phyloP scores from a whole-genome alignment of 1,140 invertebrate species.

The Drosophila rufa region DNA sequence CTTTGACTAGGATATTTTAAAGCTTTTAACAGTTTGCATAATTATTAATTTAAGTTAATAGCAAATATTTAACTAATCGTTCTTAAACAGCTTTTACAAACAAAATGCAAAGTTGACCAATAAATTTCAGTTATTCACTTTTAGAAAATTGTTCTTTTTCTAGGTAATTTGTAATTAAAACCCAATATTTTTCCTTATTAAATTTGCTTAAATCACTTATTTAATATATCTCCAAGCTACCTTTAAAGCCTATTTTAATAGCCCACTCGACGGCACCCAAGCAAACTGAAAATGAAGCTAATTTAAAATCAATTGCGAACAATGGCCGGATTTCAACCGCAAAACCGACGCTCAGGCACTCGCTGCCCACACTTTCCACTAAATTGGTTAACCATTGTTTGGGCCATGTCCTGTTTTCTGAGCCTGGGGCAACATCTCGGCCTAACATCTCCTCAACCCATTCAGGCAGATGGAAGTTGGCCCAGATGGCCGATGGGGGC shows the following conservation, averaged over 20 bases:
- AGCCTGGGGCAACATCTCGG: constrained; percentile 40
- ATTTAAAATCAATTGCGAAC: constrained; percentile 55
- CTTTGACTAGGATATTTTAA: too few relatives aligned
- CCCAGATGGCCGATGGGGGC: constrained; percentile 8
- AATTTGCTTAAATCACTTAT: not conserved
- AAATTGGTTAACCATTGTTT: constrained; percentile 58
- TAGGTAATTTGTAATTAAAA: too few relatives aligned
- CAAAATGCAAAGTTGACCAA: too few relatives aligned
- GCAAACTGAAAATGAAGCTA: constrained; percentile 42
- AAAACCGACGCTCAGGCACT: constrained; percentile 36
- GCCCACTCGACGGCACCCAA: constrained; percentile 3
- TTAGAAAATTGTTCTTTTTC: too few relatives aligned
- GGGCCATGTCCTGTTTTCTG: constrained; percentile 36
- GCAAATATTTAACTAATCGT: too few relatives aligned
- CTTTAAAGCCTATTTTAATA: constrained; percentile 15
- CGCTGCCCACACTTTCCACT: constrained; percentile 50
- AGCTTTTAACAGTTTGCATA: too few relatives aligned
- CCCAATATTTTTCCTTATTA: not conserved
- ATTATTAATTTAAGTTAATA: too few relatives aligned
- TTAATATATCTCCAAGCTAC: not conserved
- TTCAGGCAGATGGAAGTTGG: constrained; percentile 20
- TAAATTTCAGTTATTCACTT: too few relatives aligned
- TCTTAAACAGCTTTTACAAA: too few relatives aligned
- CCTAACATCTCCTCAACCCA: constrained; percentile 23
- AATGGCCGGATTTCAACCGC: constrained; percentile 40